Conservation (phyloP, 1,140 invertebrate genomes). For the Ridgeia piscesae region DNA sequence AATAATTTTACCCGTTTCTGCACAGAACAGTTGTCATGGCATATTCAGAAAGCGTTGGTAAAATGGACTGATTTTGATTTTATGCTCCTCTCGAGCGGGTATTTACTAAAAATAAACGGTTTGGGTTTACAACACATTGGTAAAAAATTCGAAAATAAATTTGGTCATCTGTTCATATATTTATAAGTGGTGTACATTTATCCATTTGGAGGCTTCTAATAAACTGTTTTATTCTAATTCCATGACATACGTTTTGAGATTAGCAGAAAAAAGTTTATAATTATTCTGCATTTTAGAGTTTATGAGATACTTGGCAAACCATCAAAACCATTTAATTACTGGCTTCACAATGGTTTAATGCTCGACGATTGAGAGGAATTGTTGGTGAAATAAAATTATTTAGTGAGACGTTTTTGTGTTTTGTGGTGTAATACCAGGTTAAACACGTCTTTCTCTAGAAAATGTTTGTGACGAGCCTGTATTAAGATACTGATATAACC, state of each 20-base stretch:
- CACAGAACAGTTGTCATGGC: neutral
- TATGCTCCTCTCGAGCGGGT: neutral
- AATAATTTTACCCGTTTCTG: neutral
- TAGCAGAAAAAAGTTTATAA: conserved; percentile 6
- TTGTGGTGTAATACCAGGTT: neutral
- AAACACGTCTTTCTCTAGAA: neutral
- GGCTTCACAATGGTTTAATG: neutral
- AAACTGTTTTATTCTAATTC: neutral
- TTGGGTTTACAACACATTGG: neutral
- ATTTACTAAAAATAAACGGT: neutral
- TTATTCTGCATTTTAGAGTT: conserved; percentile 6
- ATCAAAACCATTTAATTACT: neutral
- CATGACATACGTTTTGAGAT: neutral
- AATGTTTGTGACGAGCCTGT: neutral
- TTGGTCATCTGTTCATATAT: neutral
- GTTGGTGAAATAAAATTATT: conserved; percentile 6
- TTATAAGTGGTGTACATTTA: neutral
- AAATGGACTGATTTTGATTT: neutral
- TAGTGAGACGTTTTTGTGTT: neutral
- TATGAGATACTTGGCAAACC: neutral
- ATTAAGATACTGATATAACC: neutral
- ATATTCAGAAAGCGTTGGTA: neutral
- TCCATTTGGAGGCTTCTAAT: neutral
- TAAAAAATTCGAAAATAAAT: neutral
- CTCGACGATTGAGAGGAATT: conserved; percentile 4